Evolutionary conservation across 92 coral and sea anemone genomes (phyloP).

Genomic region (Metridium senile): DNA sequence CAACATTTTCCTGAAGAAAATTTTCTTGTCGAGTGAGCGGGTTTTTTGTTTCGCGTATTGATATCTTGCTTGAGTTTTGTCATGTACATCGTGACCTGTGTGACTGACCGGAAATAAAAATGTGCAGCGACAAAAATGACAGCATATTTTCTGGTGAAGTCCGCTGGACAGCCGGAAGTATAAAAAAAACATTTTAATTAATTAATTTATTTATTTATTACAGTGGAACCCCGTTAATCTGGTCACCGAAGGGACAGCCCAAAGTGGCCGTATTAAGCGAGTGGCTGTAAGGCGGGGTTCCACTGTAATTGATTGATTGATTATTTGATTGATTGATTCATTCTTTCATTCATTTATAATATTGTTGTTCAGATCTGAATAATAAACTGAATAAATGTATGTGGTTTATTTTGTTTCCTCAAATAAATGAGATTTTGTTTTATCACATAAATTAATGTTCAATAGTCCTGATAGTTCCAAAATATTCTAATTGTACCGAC

Average conservation of each 20-base stretch:
- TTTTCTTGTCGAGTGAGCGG: conserved; percentile 37
- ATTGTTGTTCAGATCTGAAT: too few relatives aligned
- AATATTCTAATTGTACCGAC: too few relatives aligned
- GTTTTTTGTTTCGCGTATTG: conserved; percentile 24
- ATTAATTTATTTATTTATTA: not conserved
- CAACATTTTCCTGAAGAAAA: conserved; percentile 18
- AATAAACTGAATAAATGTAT: too few relatives aligned
- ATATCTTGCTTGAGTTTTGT: conserved; percentile 31
- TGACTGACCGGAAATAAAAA: conserved; percentile 22
- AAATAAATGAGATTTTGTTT: too few relatives aligned
- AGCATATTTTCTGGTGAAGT: conserved; percentile 17
- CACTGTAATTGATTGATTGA: not conserved
- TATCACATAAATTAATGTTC: too few relatives aligned
- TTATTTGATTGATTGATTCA: not conserved
- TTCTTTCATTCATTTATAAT: not conserved
- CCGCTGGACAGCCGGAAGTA: conserved; percentile 44
- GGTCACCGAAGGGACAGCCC: too few relatives aligned
- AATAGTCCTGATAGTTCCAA: too few relatives aligned
- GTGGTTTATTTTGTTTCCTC: too few relatives aligned
- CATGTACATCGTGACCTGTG: conserved; percentile 34
- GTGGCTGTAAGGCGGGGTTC: too few relatives aligned
- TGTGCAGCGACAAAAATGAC: conserved; percentile 9
- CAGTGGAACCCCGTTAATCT: too few relatives aligned
- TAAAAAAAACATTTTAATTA: too few relatives aligned
- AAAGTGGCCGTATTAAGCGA: too few relatives aligned